phyloP scores from a whole-genome alignment of 2,113 vertebrate species.

The Elgaria multicarinata region DNA sequence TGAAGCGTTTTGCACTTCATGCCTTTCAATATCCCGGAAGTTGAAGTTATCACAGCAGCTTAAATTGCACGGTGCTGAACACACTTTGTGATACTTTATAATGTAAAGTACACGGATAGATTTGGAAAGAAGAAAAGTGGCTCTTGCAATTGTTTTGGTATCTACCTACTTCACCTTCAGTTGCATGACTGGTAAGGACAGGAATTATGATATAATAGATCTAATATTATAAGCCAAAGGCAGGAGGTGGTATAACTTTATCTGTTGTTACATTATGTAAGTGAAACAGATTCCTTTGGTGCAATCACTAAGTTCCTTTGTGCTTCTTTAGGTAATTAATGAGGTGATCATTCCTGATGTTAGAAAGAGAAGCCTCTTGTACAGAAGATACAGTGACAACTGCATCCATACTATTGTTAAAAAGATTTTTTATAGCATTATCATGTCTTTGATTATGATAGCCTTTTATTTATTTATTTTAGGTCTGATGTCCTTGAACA shows the following conservation, averaged over 20 bases:
- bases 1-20: no score
- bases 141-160: background rate
- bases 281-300: background rate
- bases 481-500: background rate
- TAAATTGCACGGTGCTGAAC: accelerated
- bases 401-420: background rate
- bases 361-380: background rate
- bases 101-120: background rate
- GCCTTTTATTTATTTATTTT: background rate
- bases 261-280: background rate
- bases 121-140: background rate
- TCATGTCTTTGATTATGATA: background rate
- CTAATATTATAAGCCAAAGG: no score
- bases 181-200: constrained; percentile 29
- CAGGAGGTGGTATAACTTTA: background rate
- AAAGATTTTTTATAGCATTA: no score
- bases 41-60: background rate
- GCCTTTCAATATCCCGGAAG: background rate
- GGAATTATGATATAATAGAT: no score
- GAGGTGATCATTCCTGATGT: background rate
- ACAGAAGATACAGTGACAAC: background rate
- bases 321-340: background rate
- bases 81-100: accelerated
- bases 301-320: background rate
- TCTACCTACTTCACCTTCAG: background rate